Conservation (phyloP, 2,888 invertebrate species). For the Leptopilina myrica region DNA sequence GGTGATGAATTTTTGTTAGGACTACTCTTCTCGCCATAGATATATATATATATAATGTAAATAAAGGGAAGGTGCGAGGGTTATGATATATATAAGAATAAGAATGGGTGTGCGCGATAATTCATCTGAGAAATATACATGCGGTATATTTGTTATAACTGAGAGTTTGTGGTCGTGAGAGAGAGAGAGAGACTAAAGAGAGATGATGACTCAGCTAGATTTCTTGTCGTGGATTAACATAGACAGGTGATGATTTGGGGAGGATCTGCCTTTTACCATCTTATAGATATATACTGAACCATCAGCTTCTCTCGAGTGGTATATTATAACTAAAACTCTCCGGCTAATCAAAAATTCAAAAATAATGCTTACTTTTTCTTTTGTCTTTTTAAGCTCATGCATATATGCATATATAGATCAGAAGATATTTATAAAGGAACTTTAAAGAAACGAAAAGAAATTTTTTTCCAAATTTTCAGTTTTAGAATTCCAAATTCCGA, state of each 20-base stretch:
- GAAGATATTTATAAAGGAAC: too few relatives aligned
- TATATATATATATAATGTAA: background rate
- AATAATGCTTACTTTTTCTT: background rate
- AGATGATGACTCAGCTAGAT: constrained; percentile 50
- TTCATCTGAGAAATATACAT: constrained; percentile 45
- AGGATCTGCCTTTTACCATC: constrained; percentile 45
- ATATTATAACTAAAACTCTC: background rate
- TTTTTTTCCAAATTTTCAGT: too few relatives aligned
- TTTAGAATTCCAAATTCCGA: too few relatives aligned
- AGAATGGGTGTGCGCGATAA: constrained; percentile 10
- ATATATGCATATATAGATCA: too few relatives aligned
- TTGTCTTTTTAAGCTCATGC: too few relatives aligned
- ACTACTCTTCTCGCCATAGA: background rate
- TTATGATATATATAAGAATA: too few relatives aligned
- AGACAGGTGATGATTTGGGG: constrained; percentile 58
- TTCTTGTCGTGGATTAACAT: constrained; percentile 43
- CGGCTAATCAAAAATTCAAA: constrained; percentile 20
- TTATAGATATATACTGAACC: constrained; percentile 4
- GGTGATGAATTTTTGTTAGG: background rate
- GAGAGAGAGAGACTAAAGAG: constrained; percentile 8
- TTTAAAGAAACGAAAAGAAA: too few relatives aligned
- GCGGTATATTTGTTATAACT: constrained; percentile 48
- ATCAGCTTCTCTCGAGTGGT: background rate
- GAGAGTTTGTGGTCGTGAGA: constrained; percentile 49
- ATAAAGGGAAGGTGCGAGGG: background rate